Conservation (phyloP, 2,888 invertebrate genomes). For the Tortricodes alternella region DNA sequence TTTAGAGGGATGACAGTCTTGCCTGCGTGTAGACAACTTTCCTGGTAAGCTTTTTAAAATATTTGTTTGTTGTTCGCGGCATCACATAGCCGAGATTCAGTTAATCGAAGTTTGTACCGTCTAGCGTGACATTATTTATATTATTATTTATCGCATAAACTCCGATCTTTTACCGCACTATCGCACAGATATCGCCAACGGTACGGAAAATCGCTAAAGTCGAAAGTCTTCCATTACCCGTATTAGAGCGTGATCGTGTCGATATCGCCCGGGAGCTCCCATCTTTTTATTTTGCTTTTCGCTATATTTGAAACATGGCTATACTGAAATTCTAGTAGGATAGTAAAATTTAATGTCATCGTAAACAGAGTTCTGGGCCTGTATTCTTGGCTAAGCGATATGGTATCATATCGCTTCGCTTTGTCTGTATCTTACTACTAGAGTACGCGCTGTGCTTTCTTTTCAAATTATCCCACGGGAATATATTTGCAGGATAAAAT, state of each 20-base stretch:
- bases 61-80: not conserved
- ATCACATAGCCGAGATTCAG: too few species aligned
- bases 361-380: too few species aligned
- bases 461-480: too few species aligned
- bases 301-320: not conserved
- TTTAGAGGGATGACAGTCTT: slow-evolving; percentile 58
- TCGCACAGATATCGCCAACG: slow-evolving; percentile 54
- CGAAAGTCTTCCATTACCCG: slow-evolving; percentile 76
- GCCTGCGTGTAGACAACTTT: slow-evolving; percentile 43
- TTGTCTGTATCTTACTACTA: too few species aligned
- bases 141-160: too few species aligned
- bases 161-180: not conserved
- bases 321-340: not conserved
- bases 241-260: slow-evolving; percentile 54
- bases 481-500: too few species aligned
- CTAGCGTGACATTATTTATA: too few species aligned
- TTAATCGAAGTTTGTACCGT: too few species aligned
- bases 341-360: not conserved
- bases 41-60: slow-evolving; percentile 60
- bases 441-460: too few species aligned
- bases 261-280: not conserved
- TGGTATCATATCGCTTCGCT: too few species aligned
- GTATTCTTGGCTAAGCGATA: too few species aligned
- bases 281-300: slow-evolving; percentile 3
- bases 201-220: slow-evolving; percentile 65